Conservation (phyloP, 2,797 vertebrate species). For the Luscinia luscinia region DNA sequence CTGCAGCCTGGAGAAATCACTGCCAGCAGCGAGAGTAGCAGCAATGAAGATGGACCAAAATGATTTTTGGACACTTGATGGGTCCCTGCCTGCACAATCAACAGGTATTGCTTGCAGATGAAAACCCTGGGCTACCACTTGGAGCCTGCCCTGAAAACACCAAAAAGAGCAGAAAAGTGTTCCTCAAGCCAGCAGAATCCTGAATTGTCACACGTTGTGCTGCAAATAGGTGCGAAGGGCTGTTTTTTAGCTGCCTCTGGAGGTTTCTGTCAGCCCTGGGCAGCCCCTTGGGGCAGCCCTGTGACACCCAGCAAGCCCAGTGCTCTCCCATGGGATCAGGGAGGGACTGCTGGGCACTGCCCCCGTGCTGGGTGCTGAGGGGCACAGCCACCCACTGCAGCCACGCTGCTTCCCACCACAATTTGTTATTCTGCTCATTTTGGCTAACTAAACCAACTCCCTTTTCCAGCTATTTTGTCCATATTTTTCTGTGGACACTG, state of each 20-base stretch:
- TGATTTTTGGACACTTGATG: not conserved
- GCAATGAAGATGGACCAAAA: not conserved
- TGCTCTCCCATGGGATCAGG: accelerated
- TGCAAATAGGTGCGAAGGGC: not conserved
- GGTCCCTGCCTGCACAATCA: not conserved
- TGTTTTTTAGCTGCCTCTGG: not conserved
- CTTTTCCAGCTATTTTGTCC: not conserved
- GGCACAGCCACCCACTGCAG: not conserved
- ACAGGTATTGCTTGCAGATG: not conserved
- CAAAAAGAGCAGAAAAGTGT: not conserved
- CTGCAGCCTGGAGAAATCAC: not conserved
- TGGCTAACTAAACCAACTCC: not conserved
- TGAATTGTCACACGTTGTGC: accelerated
- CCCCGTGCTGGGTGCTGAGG: accelerated
- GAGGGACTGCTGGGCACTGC: not conserved
- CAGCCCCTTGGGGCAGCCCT: not conserved
- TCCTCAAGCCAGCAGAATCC: not conserved
- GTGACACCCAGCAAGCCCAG: not conserved
- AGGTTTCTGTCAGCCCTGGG: not conserved
- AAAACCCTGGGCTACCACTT: not conserved
- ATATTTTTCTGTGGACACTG: not conserved
- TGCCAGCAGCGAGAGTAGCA: not conserved
- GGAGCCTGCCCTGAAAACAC: not conserved
- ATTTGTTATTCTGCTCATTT: not conserved
- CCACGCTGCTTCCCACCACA: not conserved